These are phyloP conservation scores for Camponotus vicinus DNA, from an alignment of 1,140 invertebrate genomes.

Conservation along the genomic window DNA sequence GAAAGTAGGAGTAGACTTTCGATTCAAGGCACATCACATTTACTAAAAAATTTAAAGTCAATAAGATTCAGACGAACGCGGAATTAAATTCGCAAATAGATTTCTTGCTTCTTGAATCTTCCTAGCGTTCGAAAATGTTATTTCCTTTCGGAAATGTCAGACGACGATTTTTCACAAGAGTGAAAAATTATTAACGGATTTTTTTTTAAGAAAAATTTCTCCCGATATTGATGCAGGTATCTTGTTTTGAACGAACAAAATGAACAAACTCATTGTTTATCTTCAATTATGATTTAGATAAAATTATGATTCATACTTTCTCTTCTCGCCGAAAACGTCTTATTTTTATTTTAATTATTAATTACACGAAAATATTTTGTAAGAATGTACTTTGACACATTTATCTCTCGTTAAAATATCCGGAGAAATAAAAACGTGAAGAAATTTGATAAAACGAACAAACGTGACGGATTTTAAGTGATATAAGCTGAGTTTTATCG, in stretches of 20 bases:
- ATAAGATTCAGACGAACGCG: too few relatives aligned
- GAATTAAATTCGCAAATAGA: too few relatives aligned
- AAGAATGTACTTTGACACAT: background rate
- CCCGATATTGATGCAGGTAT: too few relatives aligned
- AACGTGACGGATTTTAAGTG: background rate
- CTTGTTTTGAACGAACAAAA: background rate
- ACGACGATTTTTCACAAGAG: background rate
- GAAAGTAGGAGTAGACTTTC: too few relatives aligned
- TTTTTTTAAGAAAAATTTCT: background rate
- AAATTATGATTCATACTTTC: background rate
- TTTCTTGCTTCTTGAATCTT: too few relatives aligned
- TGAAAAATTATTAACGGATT: background rate
- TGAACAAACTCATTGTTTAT: too few relatives aligned
- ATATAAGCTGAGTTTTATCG: constrained; percentile 14
- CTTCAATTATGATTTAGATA: background rate
- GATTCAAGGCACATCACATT: too few relatives aligned
- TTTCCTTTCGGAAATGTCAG: background rate
- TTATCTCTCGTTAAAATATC: background rate
- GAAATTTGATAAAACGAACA: background rate
- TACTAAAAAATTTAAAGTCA: too few relatives aligned
- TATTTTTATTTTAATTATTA: background rate
- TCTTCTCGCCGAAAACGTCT: background rate
- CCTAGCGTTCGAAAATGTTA: too few relatives aligned
- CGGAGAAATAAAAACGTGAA: background rate
- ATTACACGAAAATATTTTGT: background rate